Evolutionary conservation across 2,888 invertebrate species (phyloP).

Genomic region (Chrysolina americana): DNA sequence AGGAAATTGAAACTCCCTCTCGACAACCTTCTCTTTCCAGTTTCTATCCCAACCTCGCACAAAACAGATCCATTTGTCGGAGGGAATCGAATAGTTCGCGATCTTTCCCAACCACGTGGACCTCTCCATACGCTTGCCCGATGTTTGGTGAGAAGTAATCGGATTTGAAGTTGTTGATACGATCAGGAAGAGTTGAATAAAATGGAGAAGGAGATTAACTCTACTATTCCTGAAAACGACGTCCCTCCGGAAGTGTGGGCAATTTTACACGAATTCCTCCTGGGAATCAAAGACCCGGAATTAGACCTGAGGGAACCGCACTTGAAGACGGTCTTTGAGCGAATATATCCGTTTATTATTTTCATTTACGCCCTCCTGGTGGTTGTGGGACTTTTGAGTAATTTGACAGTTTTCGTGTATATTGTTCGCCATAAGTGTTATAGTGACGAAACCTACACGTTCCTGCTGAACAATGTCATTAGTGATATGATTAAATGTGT

Average conservation of each 20-base stretch:
- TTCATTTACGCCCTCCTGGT: slow-evolving; percentile 76
- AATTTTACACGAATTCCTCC: slow-evolving; percentile 60
- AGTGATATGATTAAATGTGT: slow-evolving; percentile 79
- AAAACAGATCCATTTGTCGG: not conserved
- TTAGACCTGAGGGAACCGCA: slow-evolving; percentile 75
- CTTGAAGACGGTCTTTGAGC: slow-evolving; percentile 73
- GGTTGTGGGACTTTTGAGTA: slow-evolving; percentile 73
- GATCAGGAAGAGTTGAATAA: not conserved
- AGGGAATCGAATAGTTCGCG: not conserved
- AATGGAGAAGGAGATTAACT: slow-evolving; percentile 32
- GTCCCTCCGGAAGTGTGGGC: slow-evolving; percentile 61
- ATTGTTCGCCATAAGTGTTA: slow-evolving; percentile 72
- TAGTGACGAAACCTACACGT: slow-evolving; percentile 77
- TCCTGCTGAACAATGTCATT: slow-evolving; percentile 78
- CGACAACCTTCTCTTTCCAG: not conserved
- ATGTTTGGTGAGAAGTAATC: not conserved
- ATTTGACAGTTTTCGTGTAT: slow-evolving; percentile 74
- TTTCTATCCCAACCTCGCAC: not conserved
- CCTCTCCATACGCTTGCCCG: not conserved
- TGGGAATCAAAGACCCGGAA: slow-evolving; percentile 59
- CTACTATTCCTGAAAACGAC: slow-evolving; percentile 49
- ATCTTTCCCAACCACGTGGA: slow-evolving; percentile 2
- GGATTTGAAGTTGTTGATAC: not conserved
- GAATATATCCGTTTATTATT: slow-evolving; percentile 76
- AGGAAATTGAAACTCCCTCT: not conserved